Evolutionary conservation across 2,113 vertebrate species (phyloP).

Genomic region (Corythaeola cristata): DNA sequence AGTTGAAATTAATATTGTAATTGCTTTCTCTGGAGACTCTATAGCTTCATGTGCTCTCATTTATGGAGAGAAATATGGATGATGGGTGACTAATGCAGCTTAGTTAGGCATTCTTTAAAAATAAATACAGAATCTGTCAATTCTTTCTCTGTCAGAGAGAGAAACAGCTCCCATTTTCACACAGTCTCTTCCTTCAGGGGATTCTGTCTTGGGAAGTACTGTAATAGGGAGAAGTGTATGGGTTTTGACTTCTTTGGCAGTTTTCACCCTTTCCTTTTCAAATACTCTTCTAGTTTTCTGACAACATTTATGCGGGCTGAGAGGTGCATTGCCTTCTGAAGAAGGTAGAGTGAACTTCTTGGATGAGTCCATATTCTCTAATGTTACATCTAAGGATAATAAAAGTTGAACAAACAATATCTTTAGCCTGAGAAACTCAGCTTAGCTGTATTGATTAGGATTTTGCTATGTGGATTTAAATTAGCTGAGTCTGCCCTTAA

Average conservation of each 20-base stretch:
- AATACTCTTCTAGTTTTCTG: not conserved
- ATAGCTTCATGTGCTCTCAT: not conserved
- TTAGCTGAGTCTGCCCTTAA: not conserved
- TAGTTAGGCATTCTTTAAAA: conserved; percentile 51
- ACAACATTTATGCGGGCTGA: not conserved
- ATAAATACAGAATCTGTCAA: conserved; percentile 65
- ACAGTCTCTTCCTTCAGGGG: conserved; percentile 49
- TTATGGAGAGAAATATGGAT: conserved; percentile 7
- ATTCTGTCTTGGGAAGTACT: conserved; percentile 33
- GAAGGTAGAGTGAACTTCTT: not conserved
- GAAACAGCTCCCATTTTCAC: conserved; percentile 44
- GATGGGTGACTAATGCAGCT: conserved; percentile 34
- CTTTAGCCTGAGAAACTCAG: not conserved
- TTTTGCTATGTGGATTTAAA: not conserved
- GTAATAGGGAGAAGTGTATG: conserved; percentile 35
- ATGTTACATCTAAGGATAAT: not conserved
- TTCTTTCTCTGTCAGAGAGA: not conserved
- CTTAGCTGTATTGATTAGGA: not conserved
- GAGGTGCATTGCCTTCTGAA: not conserved
- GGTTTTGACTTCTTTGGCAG: conserved; percentile 54
- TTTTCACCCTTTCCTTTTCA: conserved; percentile 13
- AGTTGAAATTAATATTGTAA: conserved; percentile 43
- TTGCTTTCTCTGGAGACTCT: conserved; percentile 32
- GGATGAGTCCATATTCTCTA: not conserved
- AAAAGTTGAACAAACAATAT: not conserved